Evolutionary conservation across 2,113 vertebrate genomes (phyloP).

Genomic region (Mustelus asterias): DNA sequence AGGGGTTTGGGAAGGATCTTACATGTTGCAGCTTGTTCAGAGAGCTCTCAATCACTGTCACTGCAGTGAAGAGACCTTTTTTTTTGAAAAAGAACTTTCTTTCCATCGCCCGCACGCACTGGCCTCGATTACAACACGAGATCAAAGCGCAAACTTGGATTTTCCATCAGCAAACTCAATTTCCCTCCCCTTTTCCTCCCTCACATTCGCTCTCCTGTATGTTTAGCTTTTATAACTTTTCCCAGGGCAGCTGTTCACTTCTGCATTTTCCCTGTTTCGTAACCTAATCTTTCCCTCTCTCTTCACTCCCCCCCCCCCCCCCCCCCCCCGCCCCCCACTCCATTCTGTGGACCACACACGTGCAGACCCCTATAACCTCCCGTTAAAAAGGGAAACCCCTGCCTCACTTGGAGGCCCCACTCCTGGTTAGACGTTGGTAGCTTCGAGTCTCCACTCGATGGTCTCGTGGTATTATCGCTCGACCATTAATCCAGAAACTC

Average conservation of each 20-base stretch:
- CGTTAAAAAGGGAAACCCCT: neutral
- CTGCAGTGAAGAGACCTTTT: neutral
- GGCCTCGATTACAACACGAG: neutral
- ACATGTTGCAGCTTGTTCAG: neutral
- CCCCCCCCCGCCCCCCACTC: neutral
- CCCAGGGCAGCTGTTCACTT: slow-evolving; percentile 34
- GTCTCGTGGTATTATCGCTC: too few species aligned
- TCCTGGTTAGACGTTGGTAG: neutral
- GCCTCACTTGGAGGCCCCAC: neutral
- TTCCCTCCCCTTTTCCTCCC: neutral
- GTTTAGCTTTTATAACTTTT: slow-evolving; percentile 39
- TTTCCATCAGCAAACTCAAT: neutral
- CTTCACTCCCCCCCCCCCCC: neutral
- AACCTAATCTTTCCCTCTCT: slow-evolving; percentile 42
- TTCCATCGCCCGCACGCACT: neutral
- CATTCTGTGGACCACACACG: neutral
- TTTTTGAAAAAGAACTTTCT: neutral
- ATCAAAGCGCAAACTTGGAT: neutral
- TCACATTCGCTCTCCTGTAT: slow-evolving; percentile 41
- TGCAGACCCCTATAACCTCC: neutral
- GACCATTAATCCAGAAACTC: too few species aligned
- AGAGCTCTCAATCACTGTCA: neutral
- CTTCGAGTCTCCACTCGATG: neutral
- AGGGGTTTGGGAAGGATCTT: neutral
- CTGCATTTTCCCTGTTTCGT: slow-evolving; percentile 45